Conservation (phyloP, 2,113 vertebrate genomes). For the Pogonocichla stellata region DNA sequence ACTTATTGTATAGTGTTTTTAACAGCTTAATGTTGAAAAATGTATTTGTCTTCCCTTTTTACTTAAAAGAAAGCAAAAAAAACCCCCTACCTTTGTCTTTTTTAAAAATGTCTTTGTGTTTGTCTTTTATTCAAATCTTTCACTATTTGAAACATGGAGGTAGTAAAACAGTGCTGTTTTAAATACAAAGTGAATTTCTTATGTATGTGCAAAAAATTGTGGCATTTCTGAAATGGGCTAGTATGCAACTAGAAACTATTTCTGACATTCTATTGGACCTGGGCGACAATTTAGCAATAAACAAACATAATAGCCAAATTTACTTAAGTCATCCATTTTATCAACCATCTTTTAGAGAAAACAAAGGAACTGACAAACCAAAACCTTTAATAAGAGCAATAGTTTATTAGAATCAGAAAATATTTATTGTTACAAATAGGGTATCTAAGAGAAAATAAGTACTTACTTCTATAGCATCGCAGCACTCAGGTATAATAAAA, state of each 20-base stretch:
- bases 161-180: background rate
- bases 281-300: background rate
- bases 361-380: background rate
- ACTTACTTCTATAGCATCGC: background rate
- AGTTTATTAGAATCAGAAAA: slow-evolving; percentile 39
- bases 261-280: background rate
- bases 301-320: background rate
- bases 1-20: background rate
- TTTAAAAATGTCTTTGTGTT: fast-evolving
- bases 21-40: background rate
- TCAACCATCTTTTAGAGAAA: background rate
- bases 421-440: slow-evolving; percentile 54
- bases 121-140: background rate
- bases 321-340: background rate
- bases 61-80: background rate
- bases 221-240: background rate
- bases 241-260: background rate
- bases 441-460: slow-evolving; percentile 42
- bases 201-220: background rate
- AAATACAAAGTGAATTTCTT: background rate
- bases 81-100: fast-evolving
- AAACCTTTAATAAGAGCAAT: background rate
- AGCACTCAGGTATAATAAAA: slow-evolving; percentile 76
- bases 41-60: background rate
- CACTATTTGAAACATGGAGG: background rate